Percentiles rank a stretch among this genome's conserved stretches.
phyloP scores from a whole-genome alignment of 1,140 invertebrate species.

The Bombus fervidus region DNA sequence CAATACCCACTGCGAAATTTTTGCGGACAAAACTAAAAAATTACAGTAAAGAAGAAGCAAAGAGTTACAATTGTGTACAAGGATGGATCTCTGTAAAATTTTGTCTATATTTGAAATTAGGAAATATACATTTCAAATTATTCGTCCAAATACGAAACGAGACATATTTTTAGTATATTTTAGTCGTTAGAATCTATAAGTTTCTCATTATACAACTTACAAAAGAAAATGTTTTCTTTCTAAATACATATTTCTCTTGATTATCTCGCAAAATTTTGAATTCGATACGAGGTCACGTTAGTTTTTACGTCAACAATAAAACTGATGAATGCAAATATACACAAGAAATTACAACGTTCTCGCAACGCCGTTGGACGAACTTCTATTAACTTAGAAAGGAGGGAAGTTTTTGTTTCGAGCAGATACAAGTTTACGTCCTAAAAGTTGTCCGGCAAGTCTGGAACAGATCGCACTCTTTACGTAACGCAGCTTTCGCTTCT shows the following conservation, averaged over 20 bases:
- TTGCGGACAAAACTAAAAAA: too few species aligned
- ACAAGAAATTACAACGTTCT: background rate
- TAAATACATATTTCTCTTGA: background rate
- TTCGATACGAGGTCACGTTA: too few species aligned
- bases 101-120: too few species aligned
- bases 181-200: background rate
- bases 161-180: too few species aligned
- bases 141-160: too few species aligned
- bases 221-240: background rate
- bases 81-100: too few species aligned
- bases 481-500: background rate
- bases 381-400: background rate
- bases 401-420: conserved; percentile 2
- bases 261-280: too few species aligned
- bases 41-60: too few species aligned
- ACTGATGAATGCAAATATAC: background rate
- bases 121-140: too few species aligned
- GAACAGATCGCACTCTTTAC: background rate
- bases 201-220: background rate
- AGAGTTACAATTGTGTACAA: too few species aligned
- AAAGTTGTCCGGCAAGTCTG: background rate
- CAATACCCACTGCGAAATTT: too few species aligned
- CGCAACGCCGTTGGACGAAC: too few species aligned
- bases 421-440: background rate
- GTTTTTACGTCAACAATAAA: background rate